Conservation (phyloP, 2,888 invertebrate genomes). For the Coecobrya sp. region DNA sequence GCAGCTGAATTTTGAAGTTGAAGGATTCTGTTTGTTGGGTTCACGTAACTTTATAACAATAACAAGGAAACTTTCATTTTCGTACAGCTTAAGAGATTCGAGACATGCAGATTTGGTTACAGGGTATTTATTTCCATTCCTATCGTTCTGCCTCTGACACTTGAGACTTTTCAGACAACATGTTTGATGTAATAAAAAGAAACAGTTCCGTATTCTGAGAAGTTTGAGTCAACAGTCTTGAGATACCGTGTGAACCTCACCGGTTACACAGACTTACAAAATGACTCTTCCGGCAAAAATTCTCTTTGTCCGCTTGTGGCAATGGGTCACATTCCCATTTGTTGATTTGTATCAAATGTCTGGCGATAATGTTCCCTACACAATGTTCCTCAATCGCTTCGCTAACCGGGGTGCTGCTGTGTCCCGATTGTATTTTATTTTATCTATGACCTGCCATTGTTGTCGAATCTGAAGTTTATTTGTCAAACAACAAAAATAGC, state of each 20-base stretch:
- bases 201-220: background rate
- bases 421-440: no score
- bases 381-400: no score
- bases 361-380: background rate
- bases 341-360: background rate
- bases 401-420: no score
- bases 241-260: background rate
- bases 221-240: background rate
- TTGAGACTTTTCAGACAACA: background rate
- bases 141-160: background rate
- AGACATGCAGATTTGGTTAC: background rate
- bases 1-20: background rate
- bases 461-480: background rate
- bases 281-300: background rate
- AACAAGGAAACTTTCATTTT: conserved; percentile 24
- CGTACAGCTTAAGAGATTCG: background rate
- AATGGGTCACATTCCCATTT: background rate
- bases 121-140: background rate
- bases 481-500: background rate
- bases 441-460: background rate
- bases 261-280: background rate
- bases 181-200: background rate
- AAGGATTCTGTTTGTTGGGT: background rate
- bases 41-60: background rate
- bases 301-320: background rate